phyloP scores from a whole-genome alignment of 2,888 invertebrate species.

The Epistrophe grossulariae region DNA sequence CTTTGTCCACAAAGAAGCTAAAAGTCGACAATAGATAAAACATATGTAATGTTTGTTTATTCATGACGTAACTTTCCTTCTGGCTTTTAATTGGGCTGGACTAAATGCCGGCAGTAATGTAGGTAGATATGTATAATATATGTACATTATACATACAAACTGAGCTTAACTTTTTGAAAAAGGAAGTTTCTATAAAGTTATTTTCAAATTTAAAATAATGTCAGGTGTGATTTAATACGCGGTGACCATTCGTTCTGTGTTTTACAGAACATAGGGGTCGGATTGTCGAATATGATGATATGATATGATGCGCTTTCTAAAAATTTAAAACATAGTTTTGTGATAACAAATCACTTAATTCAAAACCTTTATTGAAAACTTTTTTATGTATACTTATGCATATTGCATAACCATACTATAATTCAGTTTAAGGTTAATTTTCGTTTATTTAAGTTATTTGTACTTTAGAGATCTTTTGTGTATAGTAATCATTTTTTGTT shows the following conservation, averaged over 20 bases:
- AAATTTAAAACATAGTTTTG: too few relatives aligned
- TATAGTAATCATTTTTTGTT: too few relatives aligned
- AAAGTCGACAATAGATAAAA: slow-evolving; percentile 13
- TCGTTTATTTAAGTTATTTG: too few relatives aligned
- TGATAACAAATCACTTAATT: too few relatives aligned
- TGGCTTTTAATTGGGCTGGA: slow-evolving; percentile 63
- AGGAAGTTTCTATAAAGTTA: slow-evolving; percentile 27
- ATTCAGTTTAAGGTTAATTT: too few relatives aligned
- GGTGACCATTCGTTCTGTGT: background rate
- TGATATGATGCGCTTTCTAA: too few relatives aligned
- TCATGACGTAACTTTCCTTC: slow-evolving; percentile 55
- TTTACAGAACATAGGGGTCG: background rate
- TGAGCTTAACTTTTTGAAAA: slow-evolving; percentile 28
- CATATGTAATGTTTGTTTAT: slow-evolving; percentile 42
- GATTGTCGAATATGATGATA: too few relatives aligned
- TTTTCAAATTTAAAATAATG: background rate
- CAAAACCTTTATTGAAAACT: too few relatives aligned
- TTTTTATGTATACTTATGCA: too few relatives aligned
- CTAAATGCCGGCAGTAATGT: slow-evolving; percentile 22
- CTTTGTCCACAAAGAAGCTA: slow-evolving; percentile 37
- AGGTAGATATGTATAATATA: background rate
- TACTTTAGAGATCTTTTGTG: too few relatives aligned
- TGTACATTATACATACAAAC: background rate
- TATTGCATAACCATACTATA: too few relatives aligned
- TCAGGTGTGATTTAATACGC: background rate